Evolutionary conservation across 2,888 invertebrate genomes (phyloP).

Genomic region (Omphaloscelis lunosa): DNA sequence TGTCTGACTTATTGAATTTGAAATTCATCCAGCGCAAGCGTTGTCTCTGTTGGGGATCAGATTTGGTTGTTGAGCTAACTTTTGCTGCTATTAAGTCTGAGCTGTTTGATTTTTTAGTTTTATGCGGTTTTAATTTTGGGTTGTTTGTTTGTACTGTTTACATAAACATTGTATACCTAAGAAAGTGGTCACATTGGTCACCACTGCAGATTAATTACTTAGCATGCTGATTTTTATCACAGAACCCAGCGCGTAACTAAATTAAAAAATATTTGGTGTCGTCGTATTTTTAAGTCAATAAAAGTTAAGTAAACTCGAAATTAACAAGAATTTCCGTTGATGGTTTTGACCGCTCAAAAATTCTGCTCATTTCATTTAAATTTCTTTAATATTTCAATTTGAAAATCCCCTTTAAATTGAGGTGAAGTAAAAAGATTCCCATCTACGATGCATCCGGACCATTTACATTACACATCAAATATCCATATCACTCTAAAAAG

Average conservation of each 20-base stretch:
- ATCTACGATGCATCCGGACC: neutral
- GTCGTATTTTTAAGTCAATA: neutral
- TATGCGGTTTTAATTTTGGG: neutral
- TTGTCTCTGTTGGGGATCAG: slow-evolving; percentile 28
- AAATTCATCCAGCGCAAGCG: slow-evolving; percentile 57
- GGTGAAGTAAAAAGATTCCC: neutral
- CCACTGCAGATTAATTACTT: neutral
- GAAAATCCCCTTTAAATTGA: neutral
- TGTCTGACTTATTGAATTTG: slow-evolving; percentile 70
- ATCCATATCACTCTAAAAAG: neutral
- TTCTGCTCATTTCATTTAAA: neutral
- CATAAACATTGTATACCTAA: neutral
- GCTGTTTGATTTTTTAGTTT: neutral
- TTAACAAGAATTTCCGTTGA: neutral
- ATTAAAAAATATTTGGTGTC: neutral
- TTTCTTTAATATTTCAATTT: neutral
- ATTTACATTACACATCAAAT: neutral
- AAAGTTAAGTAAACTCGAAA: neutral
- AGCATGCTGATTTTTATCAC: neutral
- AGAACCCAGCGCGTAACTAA: neutral
- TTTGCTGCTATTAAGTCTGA: neutral
- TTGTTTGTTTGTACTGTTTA: neutral
- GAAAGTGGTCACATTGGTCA: neutral
- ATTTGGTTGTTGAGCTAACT: slow-evolving; percentile 23
- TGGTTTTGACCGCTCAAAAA: slow-evolving; percentile 3